Percentiles rank a stretch among this genome's conserved stretches.
Evolutionary conservation across 2,888 invertebrate genomes (phyloP).

Genomic region (Drosophila acutilabella): DNA sequence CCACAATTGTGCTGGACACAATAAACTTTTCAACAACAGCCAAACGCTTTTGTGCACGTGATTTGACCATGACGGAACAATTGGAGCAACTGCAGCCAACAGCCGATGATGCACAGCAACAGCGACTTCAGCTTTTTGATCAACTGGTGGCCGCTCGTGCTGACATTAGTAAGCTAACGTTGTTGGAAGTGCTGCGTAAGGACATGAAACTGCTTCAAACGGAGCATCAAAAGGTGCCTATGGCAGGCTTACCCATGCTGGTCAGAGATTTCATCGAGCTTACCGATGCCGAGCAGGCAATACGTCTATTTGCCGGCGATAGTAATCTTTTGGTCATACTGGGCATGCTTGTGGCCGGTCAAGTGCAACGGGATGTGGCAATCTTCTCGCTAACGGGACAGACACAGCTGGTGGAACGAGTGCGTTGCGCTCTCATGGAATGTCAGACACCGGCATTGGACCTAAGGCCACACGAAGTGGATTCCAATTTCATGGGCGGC

Average conservation of each 20-base stretch:
- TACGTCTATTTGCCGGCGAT: slow-evolving; percentile 86
- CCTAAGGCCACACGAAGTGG: slow-evolving; percentile 83
- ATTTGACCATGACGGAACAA: slow-evolving; percentile 87
- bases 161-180: slow-evolving; percentile 88
- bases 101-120: background rate
- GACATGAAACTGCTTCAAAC: slow-evolving; percentile 89
- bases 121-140: slow-evolving; percentile 85
- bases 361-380: slow-evolving; percentile 87
- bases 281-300: slow-evolving; percentile 85
- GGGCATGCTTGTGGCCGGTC: slow-evolving; percentile 87
- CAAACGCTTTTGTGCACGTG: slow-evolving; percentile 89
- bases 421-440: slow-evolving; percentile 62
- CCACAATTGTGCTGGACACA: slow-evolving; percentile 92
- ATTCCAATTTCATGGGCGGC: slow-evolving; percentile 84
- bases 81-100: slow-evolving; percentile 87
- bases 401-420: slow-evolving; percentile 51
- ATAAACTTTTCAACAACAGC: slow-evolving; percentile 90
- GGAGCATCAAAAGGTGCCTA: slow-evolving; percentile 86
- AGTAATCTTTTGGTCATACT: slow-evolving; percentile 87
- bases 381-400: slow-evolving; percentile 83
- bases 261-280: slow-evolving; percentile 77
- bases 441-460: slow-evolving; percentile 66
- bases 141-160: slow-evolving; percentile 88
- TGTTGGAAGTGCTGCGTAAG: slow-evolving; percentile 89
- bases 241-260: slow-evolving; percentile 85